Base-by-base conservation (phyloP, 2,888 invertebrate species). In the Stenodera caucasica region DNA sequence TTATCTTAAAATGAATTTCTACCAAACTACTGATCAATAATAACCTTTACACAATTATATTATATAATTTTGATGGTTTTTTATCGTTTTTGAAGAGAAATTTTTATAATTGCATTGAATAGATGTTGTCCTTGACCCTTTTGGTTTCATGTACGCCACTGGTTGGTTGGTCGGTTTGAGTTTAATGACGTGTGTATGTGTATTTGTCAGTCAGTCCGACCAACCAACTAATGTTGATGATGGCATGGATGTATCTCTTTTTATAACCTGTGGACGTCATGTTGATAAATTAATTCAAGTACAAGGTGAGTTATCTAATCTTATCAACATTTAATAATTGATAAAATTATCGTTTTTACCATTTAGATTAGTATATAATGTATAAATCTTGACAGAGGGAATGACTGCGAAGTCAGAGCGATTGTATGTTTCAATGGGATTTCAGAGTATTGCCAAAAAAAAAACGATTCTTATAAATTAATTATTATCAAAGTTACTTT, bases 231-330 rank as follows among this genome's bases (percentile, higher is more conserved):
- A 66, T 64, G 64, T 65, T 67, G 65, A 67, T 64, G 70, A 69
- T 72, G 70, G 71, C 67, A 72, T 71, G 72, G 72, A 66, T 68
- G 68, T 68, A 63, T 69, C 60, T 65, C 58, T 66, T 69, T 61
- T 61, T 68, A 67, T 72, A 70, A 70, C 68, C 69, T 70, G 71
- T 69, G 69, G 67, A 68, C 66, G 66, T 66, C 67, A 68, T 67
- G 65, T 55, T 64, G 64, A 67, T 68, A 69, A 69, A 70, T 71
- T 70, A 70, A 72, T 18, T 40, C 40, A 72, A 72, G 67, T 70
- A 70, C 59, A 69, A 73, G 73, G 74, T 75, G 59, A 72, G 71
- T 69, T 66, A 61, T 63, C 64, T 58, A 66, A 62, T 63, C 37
- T 55, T 53, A 60, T 59, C 57, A 62, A 67, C 60, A 53, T 23